Evolutionary conservation across 2,113 vertebrate species (phyloP), one percentile per base, ranked within the genome.

Genomic region (Rhinichthys klamathensis): DNA sequence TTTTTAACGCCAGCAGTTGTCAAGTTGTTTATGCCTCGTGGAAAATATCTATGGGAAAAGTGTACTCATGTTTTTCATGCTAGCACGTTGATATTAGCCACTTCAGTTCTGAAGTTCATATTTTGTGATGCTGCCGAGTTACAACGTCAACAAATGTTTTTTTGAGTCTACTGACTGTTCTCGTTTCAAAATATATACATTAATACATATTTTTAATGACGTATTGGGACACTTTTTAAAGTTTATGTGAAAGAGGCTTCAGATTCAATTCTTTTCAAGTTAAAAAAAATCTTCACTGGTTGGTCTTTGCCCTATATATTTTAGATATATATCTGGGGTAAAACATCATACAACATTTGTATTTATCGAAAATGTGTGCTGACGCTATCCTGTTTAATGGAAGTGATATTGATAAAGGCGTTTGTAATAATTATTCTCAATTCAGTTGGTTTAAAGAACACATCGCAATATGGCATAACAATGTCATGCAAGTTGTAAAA

Each of bases 1-100:
- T 65, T 80, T 41, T 65, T 21, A 30, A 80, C n/a, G 16, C 30
- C 4, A 30, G 23, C 18, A 63, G 38, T 21, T 65, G 38, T 63
- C 58, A 44, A 3, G 4, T n/a, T 25, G 70, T 12, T 27, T 13
- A 16, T 46, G 38, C 11, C 70, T 73, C 23, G 12, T 27, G n/a
- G 8, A 12, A n/a, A n/a, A n/a, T n/a, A n/a, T n/a, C n/a, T n/a
- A n/a, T n/a, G n/a, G n/a, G n/a, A n/a, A 38, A 11, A 61, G 10
- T 32, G 21, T 21, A 41, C 3, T 11, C 4, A 15, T 49, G 38
- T 49, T 46, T n/a, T 32, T 67, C 10, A 12, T 81, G 79, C 25
- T 81, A 67, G 60, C 79, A 18, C 10, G 44, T 35, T 69, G 63
- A 49, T 11, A 69, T 69, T 69, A 82, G 80, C 63, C 25, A 4